Base-by-base conservation (phyloP, 2,888 invertebrate species). In the Stratiomys singularior region DNA sequence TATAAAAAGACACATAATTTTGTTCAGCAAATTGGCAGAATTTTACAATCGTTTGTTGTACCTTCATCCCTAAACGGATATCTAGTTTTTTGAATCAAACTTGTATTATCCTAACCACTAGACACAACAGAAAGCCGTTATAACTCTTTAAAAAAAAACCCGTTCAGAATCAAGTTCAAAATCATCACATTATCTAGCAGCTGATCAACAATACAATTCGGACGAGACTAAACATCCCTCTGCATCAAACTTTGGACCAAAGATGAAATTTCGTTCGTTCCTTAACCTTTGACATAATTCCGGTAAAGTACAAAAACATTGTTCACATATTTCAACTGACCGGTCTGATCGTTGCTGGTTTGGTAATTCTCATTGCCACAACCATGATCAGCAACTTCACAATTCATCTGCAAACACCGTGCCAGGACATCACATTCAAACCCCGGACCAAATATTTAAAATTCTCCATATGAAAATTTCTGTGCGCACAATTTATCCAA, bases 71-170 rank as follows among this genome's bases (percentile, higher is more conserved):
- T n/a, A n/a, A n/a, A n/a, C n/a, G n/a, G n/a, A n/a, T n/a, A n/a
- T n/a, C n/a, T n/a, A n/a, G n/a, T n/a, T n/a, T n/a, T n/a, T n/a
- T n/a, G n/a, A n/a, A n/a, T n/a, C n/a, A n/a, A n/a, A n/a, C n/a
- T n/a, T n/a, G n/a, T n/a, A n/a, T n/a, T n/a, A n/a, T n/a, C n/a
- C n/a, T n/a, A n/a, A n/a, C n/a, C n/a, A n/a, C n/a, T n/a, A n/a
- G n/a, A n/a, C n/a, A n/a, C n/a, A n/a, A n/a, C n/a, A n/a, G 21
- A 60, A 60, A 60, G 23, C 60, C 60, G 60, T 60, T 60, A 60
- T 25, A 21, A 23, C 25, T 37, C 37, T 37, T 37, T 21, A n/a
- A 23, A 18, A 7, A 23, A 25, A 60, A 60, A 13, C 60, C 25
- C 23, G 60, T 23, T 25, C 60, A 5, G 13, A 60, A 21, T 60